A percentile compares a stretch with the other conserved stretches of the same genome.
Evolutionary conservation across 1,140 invertebrate species (phyloP).

Genomic region (Pachyrhynchus sulphureomaculatus): DNA sequence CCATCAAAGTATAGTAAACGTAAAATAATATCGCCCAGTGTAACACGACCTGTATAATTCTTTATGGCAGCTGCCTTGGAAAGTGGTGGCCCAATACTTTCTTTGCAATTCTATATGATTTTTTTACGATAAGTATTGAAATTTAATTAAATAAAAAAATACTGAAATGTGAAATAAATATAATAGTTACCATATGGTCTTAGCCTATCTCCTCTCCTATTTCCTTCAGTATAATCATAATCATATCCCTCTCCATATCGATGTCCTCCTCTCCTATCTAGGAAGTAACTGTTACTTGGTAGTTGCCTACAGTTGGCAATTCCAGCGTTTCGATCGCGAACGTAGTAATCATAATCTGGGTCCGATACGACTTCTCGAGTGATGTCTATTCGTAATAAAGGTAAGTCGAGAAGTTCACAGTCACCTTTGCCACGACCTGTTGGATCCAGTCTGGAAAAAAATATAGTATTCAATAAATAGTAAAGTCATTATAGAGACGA

Average conservation of each 20-base stretch:
- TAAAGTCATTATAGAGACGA: too few species aligned
- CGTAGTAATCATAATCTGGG: slow-evolving; percentile 75
- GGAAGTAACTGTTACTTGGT: slow-evolving; percentile 13
- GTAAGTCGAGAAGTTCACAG: slow-evolving; percentile 71
- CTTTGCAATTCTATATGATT: too few species aligned
- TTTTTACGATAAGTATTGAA: too few species aligned
- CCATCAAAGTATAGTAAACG: too few species aligned
- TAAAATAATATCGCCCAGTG: too few species aligned
- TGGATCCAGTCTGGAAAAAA: slow-evolving; percentile 63
- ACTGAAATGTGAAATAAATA: too few species aligned
- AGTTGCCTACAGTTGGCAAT: slow-evolving; percentile 48
- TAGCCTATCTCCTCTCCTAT: background rate
- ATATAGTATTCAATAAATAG: too few species aligned
- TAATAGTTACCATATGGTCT: slow-evolving; percentile 12
- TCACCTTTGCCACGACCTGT: slow-evolving; percentile 64
- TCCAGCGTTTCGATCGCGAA: slow-evolving; percentile 62
- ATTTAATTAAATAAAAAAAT: too few species aligned
- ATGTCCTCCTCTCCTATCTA: slow-evolving; percentile 12
- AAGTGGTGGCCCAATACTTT: too few species aligned
- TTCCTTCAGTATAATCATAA: slow-evolving; percentile 13
- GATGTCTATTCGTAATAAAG: slow-evolving; percentile 64
- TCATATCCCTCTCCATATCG: slow-evolving; percentile 9
- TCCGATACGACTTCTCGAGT: slow-evolving; percentile 64
- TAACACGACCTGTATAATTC: too few species aligned
- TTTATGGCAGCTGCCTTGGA: too few species aligned